phyloP scores from a whole-genome alignment of 2,797 vertebrate species.

The Enteromius paludinosus region DNA sequence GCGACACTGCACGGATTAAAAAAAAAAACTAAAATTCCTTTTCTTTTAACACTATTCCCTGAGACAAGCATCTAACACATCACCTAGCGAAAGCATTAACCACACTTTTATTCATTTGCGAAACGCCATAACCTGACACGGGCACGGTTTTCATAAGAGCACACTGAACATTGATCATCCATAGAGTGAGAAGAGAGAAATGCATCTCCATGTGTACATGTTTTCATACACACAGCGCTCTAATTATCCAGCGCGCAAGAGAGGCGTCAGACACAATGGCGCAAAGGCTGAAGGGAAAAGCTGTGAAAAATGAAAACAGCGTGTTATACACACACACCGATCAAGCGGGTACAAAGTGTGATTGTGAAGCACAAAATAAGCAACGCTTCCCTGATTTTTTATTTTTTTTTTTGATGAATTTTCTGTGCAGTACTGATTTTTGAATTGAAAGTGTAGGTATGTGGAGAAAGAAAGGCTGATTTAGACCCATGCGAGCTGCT shows the following conservation, averaged over 20 bases:
- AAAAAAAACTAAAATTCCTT: not conserved
- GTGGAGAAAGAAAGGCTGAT: not conserved
- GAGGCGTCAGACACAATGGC: constrained; percentile 34
- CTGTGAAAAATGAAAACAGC: constrained; percentile 38
- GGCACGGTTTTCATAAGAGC: not conserved
- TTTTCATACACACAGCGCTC: constrained; percentile 29
- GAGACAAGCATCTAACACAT: not conserved
- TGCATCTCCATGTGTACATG: not conserved
- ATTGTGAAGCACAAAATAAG: not conserved
- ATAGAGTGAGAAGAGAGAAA: not conserved
- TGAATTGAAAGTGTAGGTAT: not conserved
- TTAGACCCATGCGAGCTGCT: not conserved
- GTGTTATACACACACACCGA: not conserved
- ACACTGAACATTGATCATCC: not conserved
- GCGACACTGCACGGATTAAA: not conserved
- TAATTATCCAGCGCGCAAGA: constrained; percentile 47
- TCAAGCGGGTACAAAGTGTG: not conserved
- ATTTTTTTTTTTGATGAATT: not conserved
- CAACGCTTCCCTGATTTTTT: not conserved
- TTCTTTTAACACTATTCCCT: constrained; percentile 1
- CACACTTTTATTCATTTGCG: not conserved
- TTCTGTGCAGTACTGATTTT: not conserved
- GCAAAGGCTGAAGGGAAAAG: constrained; percentile 41
- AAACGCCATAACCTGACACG: not conserved
- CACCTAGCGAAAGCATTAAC: not conserved